Evolutionary conservation across 2,113 vertebrate species (phyloP).

Genomic region (Leptodactylus fuscus): DNA sequence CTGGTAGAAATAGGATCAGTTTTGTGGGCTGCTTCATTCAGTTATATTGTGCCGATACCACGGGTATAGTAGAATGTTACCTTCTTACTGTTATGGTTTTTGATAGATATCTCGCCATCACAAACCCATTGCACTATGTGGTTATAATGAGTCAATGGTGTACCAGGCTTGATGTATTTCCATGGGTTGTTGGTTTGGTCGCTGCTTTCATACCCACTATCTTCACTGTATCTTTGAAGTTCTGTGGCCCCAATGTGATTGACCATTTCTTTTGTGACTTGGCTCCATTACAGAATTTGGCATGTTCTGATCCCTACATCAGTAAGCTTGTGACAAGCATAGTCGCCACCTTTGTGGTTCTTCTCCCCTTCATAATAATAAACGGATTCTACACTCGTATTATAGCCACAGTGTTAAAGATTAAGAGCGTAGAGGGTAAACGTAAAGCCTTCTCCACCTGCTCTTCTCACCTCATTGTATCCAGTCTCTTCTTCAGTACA

Average conservation of each 20-base stretch:
- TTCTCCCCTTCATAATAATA: not conserved
- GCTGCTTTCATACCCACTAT: not conserved
- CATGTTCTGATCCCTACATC: conserved; percentile 1
- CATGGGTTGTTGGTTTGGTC: not conserved
- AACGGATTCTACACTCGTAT: not conserved
- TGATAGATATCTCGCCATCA: conserved; percentile 37
- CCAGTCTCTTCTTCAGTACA: conserved; percentile 11
- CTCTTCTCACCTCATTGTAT: conserved; percentile 34
- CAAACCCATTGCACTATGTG: conserved; percentile 17
- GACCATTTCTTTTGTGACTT: conserved; percentile 45
- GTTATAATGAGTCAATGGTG: not conserved
- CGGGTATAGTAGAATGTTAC: conserved; percentile 10
- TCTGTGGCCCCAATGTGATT: conserved; percentile 1
- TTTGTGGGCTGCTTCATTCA: conserved; percentile 21
- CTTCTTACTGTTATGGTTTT: conserved; percentile 34
- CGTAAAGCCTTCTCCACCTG: conserved; percentile 43
- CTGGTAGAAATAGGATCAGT: not conserved
- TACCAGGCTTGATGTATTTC: not conserved
- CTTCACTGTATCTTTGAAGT: not conserved
- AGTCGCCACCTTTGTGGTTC: not conserved
- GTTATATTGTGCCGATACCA: not conserved
- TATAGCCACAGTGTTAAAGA: not conserved
- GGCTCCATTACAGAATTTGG: conserved; percentile 1
- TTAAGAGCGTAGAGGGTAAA: conserved; percentile 16
- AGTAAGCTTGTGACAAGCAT: not conserved